These are phyloP conservation scores for Pocota personata DNA, from an alignment of 2,888 invertebrate genomes.

Conservation along the genomic window DNA sequence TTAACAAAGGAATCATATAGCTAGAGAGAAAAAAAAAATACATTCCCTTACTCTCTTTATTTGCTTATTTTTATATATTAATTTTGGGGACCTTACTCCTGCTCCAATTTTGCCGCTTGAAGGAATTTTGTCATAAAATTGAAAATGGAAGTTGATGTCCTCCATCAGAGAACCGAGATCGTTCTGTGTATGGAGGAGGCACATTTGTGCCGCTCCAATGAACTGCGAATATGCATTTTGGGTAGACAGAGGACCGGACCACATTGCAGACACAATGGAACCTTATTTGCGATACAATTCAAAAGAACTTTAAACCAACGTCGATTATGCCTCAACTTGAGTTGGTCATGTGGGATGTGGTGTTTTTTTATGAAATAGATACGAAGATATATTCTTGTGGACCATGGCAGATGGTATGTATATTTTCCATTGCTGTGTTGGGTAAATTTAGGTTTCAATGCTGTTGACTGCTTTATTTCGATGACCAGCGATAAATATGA, in stretches of 20 bases:
- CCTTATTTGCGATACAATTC: slow-evolving; percentile 24
- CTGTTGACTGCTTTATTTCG: background rate
- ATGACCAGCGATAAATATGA: background rate
- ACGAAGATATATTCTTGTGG: background rate
- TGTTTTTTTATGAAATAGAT: background rate
- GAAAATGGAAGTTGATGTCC: slow-evolving; percentile 1
- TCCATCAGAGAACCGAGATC: slow-evolving; percentile 9
- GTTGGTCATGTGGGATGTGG: background rate
- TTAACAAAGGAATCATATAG: background rate
- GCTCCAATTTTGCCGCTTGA: background rate
- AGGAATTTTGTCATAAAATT: slow-evolving; percentile 16
- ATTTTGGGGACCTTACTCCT: slow-evolving; percentile 3
- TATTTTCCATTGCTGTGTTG: slow-evolving; percentile 2
- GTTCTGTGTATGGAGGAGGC: slow-evolving; percentile 12
- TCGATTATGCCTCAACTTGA: background rate
- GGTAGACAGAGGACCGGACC: slow-evolving; percentile 7
- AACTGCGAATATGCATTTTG: slow-evolving; percentile 42
- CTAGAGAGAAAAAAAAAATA: background rate
- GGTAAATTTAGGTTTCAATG: background rate
- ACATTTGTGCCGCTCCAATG: slow-evolving; percentile 45
- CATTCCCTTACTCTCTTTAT: background rate
- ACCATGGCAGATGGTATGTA: background rate
- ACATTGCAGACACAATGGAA: slow-evolving; percentile 14
- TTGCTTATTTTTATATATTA: slow-evolving; percentile 11
- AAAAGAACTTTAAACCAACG: slow-evolving; percentile 3